Evolutionary conservation across 2,113 vertebrate species (phyloP).

Genomic region (Tylochromis polylepis): DNA sequence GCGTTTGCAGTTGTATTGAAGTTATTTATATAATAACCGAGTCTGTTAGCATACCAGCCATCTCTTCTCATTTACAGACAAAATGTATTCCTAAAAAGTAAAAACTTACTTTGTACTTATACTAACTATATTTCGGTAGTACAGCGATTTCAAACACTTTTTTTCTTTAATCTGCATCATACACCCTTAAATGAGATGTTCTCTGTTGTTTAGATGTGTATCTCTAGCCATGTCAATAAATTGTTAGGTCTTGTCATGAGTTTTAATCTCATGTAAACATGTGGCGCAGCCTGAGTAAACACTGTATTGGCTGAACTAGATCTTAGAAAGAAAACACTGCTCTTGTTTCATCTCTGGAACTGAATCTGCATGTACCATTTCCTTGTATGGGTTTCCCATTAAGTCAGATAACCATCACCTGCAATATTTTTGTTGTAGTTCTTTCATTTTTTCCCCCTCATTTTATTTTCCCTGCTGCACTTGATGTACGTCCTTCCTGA

Average conservation of each 20-base stretch:
- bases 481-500: not conserved
- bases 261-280: constrained; percentile 56
- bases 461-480: not conserved
- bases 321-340: constrained; percentile 26
- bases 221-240: constrained; percentile 27
- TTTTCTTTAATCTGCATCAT: not conserved
- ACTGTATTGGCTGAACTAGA: constrained; percentile 33
- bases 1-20: not conserved
- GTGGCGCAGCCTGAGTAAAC: constrained; percentile 43
- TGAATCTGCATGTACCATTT: not conserved
- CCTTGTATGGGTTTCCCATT: constrained; percentile 45
- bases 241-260: constrained; percentile 37
- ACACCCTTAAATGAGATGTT: not conserved
- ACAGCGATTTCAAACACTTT: not conserved
- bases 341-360: constrained; percentile 1
- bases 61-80: not conserved
- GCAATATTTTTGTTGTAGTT: not conserved
- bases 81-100: not conserved
- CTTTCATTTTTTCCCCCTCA: not conserved
- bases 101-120: not conserved
- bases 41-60: not conserved
- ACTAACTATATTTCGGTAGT: not conserved
- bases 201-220: constrained; percentile 28
- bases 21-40: not conserved
- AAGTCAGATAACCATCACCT: constrained; percentile 6